Evolutionary conservation across 2,113 vertebrate species (phyloP), one percentile per base, ranked within the genome.

Genomic region (Petroica traversi): DNA sequence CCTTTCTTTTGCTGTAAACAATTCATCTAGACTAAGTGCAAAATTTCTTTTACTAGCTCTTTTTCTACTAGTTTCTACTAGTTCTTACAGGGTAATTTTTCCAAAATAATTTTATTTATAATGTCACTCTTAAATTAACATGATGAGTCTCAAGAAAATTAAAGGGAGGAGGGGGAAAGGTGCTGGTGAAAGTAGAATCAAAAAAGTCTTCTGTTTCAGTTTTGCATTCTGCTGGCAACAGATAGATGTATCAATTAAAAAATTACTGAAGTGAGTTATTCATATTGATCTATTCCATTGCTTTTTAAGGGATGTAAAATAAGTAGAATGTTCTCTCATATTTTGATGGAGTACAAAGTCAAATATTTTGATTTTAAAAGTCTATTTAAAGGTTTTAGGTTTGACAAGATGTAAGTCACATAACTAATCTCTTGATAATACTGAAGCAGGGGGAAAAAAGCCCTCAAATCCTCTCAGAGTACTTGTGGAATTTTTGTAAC

Each of bases 321-420:
- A 85, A 75, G 45, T 59, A 87, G 80, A 85, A 71, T 1, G 1
- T 85, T 92, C 38, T 91, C 40, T 87, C n/a, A 40, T 75, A 57
- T 68, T 96, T 85, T 91, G 77, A 93, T 89, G 85, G 81, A 92
- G 64, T 88, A 66, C 66, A 61, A 36, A 82, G 69, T 92, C 89
- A 97, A 91, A 93, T 94, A 91, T 89, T 96, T 93, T 93, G 31
- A 91, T 96, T 93, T 92, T 63, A 51, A 11, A 93, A 90, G 38
- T 83, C 58, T 90, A 33, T 89, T 89, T 92, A 79, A 93, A 92
- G 74, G 51, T 76, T 85, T 96, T 94, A 76, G 34, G 54, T 88
- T 94, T 93, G 90, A 93, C 78, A 90, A 88, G 75, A 68, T 88
- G 14, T 72, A 79, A 92, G 58, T 91, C 62, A 69, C 41, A 43